phyloP scores from a whole-genome alignment of 2,888 invertebrate species.

The Orthonevra nobilis region DNA sequence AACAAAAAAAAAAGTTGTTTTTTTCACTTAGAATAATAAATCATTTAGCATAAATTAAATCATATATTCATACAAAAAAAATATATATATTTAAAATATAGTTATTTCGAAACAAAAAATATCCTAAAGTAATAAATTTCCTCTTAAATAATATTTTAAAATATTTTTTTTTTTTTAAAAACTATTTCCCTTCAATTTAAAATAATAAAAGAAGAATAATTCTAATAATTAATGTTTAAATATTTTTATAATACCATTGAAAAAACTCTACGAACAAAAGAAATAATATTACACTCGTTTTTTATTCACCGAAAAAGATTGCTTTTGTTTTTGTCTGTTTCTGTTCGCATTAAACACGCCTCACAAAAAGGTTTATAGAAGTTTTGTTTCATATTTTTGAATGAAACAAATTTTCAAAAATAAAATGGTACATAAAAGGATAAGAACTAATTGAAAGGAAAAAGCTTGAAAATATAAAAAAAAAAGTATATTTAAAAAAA shows the following conservation, averaged over 20 bases:
- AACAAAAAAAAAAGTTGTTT: constrained; percentile 42
- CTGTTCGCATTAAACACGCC: constrained; percentile 57
- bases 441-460: neutral
- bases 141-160: constrained; percentile 24
- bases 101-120: constrained; percentile 13
- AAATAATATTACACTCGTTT: neutral
- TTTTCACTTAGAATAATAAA: too few species aligned
- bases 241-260: constrained; percentile 61
- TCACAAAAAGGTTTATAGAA: too few species aligned
- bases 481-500: constrained; percentile 34
- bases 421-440: neutral
- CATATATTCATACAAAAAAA: constrained; percentile 41
- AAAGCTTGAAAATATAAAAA: constrained; percentile 22
- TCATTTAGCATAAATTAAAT: constrained; percentile 25
- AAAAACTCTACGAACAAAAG: constrained; percentile 51
- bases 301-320: constrained; percentile 32
- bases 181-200: constrained; percentile 28
- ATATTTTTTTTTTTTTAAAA: constrained; percentile 16
- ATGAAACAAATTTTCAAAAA: constrained; percentile 30
- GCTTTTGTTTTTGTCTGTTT: constrained; percentile 13
- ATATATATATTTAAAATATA: constrained; percentile 26
- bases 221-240: constrained; percentile 5
- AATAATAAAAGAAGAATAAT: constrained; percentile 18
- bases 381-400: constrained; percentile 24
- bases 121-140: constrained; percentile 17